These are phyloP conservation scores for Cyprinodon brontotheroides DNA, from an alignment of 2,113 vertebrate genomes.

Conservation along the genomic window DNA sequence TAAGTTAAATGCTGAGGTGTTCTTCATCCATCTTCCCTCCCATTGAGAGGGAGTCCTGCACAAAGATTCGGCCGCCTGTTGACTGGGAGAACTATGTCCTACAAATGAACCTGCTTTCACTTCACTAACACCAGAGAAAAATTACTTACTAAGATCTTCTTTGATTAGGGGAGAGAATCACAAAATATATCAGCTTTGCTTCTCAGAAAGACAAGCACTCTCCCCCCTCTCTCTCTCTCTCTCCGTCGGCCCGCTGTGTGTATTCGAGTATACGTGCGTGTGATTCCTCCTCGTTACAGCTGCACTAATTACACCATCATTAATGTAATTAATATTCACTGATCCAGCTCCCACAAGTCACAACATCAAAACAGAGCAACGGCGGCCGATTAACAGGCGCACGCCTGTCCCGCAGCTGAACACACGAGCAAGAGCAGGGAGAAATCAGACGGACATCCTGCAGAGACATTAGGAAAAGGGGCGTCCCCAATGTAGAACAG, in stretches of 20 bases:
- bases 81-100: not conserved
- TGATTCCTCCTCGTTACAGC: slow-evolving; percentile 66
- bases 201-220: slow-evolving; percentile 51
- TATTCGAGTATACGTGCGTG: slow-evolving; percentile 23
- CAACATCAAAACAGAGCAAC: slow-evolving; percentile 76
- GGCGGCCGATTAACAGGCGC: slow-evolving; percentile 63
- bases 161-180: not conserved
- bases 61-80: not conserved
- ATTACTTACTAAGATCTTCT: not conserved
- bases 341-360: slow-evolving; percentile 76
- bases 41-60: not conserved
- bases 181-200: slow-evolving; percentile 33
- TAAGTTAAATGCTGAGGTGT: not conserved
- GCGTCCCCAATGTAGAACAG: slow-evolving; percentile 3
- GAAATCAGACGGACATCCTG: slow-evolving; percentile 38
- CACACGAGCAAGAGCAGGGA: slow-evolving; percentile 64
- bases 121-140: not conserved
- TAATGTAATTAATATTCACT: slow-evolving; percentile 81
- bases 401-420: slow-evolving; percentile 58
- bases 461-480: slow-evolving; percentile 9
- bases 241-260: slow-evolving; percentile 50
- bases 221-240: slow-evolving; percentile 35
- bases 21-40: not conserved
- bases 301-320: slow-evolving; percentile 79
- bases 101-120: not conserved